Percentiles rank a stretch among this genome's conserved stretches.
Conservation (phyloP, 2,113 vertebrate species). For the Plecturocebus donacophilus region DNA sequence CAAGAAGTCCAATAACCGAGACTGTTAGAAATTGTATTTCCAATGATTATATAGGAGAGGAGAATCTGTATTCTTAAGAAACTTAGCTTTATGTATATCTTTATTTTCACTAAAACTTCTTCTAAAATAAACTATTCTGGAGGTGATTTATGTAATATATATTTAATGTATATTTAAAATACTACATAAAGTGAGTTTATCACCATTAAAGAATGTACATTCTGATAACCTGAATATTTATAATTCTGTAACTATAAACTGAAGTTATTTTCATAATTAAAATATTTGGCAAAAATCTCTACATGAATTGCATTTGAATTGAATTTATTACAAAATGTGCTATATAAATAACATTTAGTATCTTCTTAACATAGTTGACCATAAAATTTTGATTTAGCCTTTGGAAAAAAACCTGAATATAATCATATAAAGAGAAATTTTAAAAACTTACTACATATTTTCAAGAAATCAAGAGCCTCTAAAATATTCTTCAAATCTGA, state of each 20-base stretch:
- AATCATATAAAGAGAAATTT: slow-evolving; percentile 19
- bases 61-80: neutral
- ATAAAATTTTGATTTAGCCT: neutral
- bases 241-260: neutral
- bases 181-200: neutral
- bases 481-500: neutral
- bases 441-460: slow-evolving; percentile 44
- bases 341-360: neutral
- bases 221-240: slow-evolving; percentile 9
- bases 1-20: neutral
- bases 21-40: neutral
- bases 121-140: neutral
- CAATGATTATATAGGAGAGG: neutral
- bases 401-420: neutral
- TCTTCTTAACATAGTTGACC: neutral
- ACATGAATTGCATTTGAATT: neutral
- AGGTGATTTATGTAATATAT: neutral
- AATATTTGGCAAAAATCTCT: neutral
- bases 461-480: neutral
- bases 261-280: slow-evolving; percentile 15
- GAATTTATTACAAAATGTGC: neutral
- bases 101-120: neutral
- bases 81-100: neutral
- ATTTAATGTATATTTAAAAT: neutral
- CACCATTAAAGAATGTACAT: neutral